Conservation (phyloP, 2,888 invertebrate species). For the Ellobium chinense region DNA sequence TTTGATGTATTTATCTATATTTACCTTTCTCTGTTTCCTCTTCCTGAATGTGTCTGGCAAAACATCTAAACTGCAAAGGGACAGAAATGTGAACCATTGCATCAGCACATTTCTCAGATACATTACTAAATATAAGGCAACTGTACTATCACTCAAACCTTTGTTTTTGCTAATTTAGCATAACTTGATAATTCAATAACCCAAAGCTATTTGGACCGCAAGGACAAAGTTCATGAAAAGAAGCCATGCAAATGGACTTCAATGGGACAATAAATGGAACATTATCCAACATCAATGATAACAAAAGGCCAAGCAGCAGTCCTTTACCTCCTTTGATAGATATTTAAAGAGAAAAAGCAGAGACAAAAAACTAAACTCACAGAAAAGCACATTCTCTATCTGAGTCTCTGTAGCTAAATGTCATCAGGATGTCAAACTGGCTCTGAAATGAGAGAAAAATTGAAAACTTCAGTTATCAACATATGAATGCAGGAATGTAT, state of each 20-base stretch:
- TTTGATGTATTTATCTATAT: not conserved
- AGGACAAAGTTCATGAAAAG: too few species aligned
- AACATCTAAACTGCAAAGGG: conserved; percentile 80
- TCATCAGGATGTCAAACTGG: conserved; percentile 75
- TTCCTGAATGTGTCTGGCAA: conserved; percentile 69
- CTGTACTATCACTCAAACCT: too few species aligned
- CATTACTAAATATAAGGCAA: too few species aligned
- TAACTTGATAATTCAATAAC: too few species aligned
- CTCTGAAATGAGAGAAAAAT: conserved; percentile 69
- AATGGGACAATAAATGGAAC: not conserved
- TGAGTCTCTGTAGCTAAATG: conserved; percentile 82
- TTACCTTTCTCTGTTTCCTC: conserved; percentile 66
- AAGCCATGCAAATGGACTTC: too few species aligned
- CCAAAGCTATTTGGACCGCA: too few species aligned
- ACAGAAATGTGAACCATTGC: too few species aligned
- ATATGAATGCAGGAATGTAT: too few species aligned
- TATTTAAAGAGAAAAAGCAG: not conserved
- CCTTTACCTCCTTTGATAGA: not conserved
- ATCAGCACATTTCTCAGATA: too few species aligned
- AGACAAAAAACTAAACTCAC: conserved; percentile 74
- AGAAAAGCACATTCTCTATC: conserved; percentile 83
- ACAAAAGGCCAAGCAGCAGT: not conserved
- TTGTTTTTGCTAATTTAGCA: too few species aligned
- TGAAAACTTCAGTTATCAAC: too few species aligned
- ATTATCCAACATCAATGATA: not conserved